phyloP scores from a whole-genome alignment of 2,888 invertebrate species.

The Ophion obscuratus region DNA sequence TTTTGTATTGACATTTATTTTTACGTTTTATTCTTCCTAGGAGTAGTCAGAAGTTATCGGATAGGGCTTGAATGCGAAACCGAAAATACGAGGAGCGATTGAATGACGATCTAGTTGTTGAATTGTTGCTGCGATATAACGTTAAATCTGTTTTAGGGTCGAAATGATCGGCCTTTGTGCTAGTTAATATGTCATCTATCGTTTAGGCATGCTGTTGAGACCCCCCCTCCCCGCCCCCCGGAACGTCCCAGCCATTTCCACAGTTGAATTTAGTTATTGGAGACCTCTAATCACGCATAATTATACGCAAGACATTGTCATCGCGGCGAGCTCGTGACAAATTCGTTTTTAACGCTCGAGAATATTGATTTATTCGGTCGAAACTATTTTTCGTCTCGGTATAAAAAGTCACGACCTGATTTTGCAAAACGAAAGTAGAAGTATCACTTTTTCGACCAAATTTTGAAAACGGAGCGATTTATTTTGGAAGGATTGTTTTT shows the following conservation, averaged over 20 bases:
- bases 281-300: constrained; percentile 48
- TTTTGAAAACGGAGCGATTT: background rate
- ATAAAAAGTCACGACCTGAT: background rate
- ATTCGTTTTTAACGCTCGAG: constrained; percentile 9
- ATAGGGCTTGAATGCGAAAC: constrained; percentile 29
- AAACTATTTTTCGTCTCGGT: background rate
- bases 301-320: constrained; percentile 33
- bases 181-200: constrained; percentile 70
- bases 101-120: constrained; percentile 63
- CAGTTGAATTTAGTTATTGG: constrained; percentile 49
- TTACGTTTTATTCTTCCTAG: background rate
- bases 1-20: background rate
- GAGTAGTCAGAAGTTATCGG: constrained; percentile 18
- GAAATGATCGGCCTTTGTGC: constrained; percentile 61
- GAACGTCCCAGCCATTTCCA: constrained; percentile 17
- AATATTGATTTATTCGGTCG: constrained; percentile 28
- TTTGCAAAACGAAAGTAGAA: background rate
- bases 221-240: constrained; percentile 4
- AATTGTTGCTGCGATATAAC: constrained; percentile 64
- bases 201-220: constrained; percentile 64
- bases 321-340: constrained; percentile 35
- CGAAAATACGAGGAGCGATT: constrained; percentile 46
- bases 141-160: constrained; percentile 69
- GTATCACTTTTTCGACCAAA: background rate
- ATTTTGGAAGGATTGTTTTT: background rate